Evolutionary conservation across 2,113 vertebrate genomes (phyloP).

Genomic region (Macrotus californicus): DNA sequence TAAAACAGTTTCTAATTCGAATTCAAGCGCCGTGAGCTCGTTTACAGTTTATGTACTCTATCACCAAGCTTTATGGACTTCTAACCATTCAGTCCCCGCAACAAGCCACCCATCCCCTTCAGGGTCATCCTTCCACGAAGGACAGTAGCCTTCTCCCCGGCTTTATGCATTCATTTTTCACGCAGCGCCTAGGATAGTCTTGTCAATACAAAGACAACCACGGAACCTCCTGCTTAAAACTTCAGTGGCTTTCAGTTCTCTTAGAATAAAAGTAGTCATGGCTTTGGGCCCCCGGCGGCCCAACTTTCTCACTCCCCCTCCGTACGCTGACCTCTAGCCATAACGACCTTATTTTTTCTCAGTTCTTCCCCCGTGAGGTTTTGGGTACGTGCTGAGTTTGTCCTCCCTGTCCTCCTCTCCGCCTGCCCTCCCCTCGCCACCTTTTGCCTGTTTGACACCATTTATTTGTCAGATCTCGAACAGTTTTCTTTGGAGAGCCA

Average conservation of each 20-base stretch:
- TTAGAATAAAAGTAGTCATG: neutral
- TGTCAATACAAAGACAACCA: neutral
- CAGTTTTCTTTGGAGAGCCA: neutral
- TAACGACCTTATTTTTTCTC: neutral
- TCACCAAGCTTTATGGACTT: neutral
- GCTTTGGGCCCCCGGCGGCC: neutral
- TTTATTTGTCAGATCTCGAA: neutral
- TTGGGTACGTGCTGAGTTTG: too few species aligned
- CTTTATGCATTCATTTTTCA: neutral
- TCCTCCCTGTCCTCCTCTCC: neutral
- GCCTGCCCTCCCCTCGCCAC: rapidly evolving
- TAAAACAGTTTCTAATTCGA: neutral
- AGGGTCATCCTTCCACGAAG: neutral
- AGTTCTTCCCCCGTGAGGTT: too few species aligned
- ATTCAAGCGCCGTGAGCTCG: neutral
- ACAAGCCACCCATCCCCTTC: neutral
- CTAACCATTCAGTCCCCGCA: neutral
- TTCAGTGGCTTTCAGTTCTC: neutral
- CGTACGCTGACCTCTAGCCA: neutral
- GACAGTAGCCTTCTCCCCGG: neutral
- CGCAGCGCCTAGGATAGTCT: neutral
- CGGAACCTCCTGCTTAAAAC: neutral
- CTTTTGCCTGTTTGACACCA: neutral
- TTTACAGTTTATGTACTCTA: neutral
- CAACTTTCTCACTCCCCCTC: neutral